Base-by-base conservation (phyloP, 2,888 invertebrate genomes). In the Phasia obesa region DNA sequence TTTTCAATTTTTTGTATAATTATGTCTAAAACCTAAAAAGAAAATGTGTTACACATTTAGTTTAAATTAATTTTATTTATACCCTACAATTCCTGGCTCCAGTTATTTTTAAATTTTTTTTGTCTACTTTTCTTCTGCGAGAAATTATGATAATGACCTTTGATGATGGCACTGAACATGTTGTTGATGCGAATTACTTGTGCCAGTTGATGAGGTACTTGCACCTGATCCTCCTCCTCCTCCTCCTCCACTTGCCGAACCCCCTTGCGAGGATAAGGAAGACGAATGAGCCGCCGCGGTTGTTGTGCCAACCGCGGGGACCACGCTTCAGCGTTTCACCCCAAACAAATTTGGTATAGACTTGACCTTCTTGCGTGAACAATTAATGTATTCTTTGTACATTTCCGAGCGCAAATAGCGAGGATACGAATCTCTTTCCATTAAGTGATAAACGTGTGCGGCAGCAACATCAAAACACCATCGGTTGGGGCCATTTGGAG, bases 381-480 rank as follows among this genome's bases (percentile, higher is more conserved):
- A 97, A 91, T 96, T 98, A 83, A 99, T 93, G 90, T 96, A 97
- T 87, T 99, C 99, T 93, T 98, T 98, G 92, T 99, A 99, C 96
- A 98, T 97, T 87, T 99, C 99, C 0, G 99, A 99, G 85, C 99
- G 95, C 70, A 99, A 93, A 91, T 99, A 99, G 87, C 99, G 94
- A 71, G 98, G 98, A 91, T 99, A 99, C 89, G 98, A 98, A 92
- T 99, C 99, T 86, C 97, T 98, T 91, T 99, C 99, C 99, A 99
- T 99, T 87, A 99, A 93, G 90, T 99, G 98, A 92, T 99, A 99
- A 47, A 99, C 99, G 92, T 99, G 99, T 7, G 98, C 98, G 92
- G 98, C 98, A 71, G 99, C 99, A 89, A 98, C 97, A 90, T 99
- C 99, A 92, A 99, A 99, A 88, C 96, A 97, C 94, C 98, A 98